Base-by-base conservation (phyloP, 2,888 invertebrate species). In the Heliothis peltigera region DNA sequence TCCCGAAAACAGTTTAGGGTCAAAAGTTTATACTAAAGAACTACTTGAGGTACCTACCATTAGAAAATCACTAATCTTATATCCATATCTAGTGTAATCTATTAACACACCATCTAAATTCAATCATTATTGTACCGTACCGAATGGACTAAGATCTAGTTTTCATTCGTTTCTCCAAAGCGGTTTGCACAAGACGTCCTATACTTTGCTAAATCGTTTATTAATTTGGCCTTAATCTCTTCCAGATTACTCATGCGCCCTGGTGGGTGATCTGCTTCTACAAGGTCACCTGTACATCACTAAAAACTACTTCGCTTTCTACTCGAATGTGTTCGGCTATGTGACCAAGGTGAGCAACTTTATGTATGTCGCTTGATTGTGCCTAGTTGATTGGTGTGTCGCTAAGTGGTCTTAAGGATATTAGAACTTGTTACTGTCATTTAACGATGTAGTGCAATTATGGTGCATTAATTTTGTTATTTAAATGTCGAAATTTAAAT, bases 241-340 rank as follows among this genome's bases (percentile, higher is more conserved):
- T 95, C 21, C 95, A 97, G 97, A 98, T 95, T 99, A 98, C 95
- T 98, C 98, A 51, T 98, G 98, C 93, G 98, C 98, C 69, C 96
- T 98, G 83, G 97, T 98, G 70, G 98, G 98, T 72, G 99, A 99
- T 91, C 98, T 98, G 82, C 95, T 99, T 57, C 96, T 99, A 22
- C 99, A 99, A 95, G 99, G 99, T 60, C 97, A 98, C 89, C 96
- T 99, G 81, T 99, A 98, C 95, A 98, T 99, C 88, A 98, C 98
- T 73, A 97, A 98, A 88, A 98, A 98, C 90, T 98, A 98, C 95
- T 98, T 99, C 95, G 98, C 98, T 82, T 99, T 99, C 95, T 98
- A 99, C 93, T 98, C 99, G 74, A 98, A 98, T 91, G 98, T 99
- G 66, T 98, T 98, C 91, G 98, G 98, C 85, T 98, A 98, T 92